These are phyloP conservation scores for Odobenus rosmarus DNA, from an alignment of 2,113 vertebrate species.

Conservation along the genomic window DNA sequence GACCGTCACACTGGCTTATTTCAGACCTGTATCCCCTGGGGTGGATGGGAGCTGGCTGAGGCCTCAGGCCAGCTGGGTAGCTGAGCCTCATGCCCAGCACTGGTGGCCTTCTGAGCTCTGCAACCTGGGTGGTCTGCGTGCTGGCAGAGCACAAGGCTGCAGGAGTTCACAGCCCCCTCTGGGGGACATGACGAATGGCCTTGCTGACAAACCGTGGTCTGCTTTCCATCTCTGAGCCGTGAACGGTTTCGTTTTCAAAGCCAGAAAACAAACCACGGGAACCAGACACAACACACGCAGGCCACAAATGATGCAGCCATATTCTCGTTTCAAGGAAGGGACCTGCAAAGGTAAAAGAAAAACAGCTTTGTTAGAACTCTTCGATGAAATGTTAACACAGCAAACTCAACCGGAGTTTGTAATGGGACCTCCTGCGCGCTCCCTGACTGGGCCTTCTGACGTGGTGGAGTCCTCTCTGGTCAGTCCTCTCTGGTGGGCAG, in stretches of 20 bases:
- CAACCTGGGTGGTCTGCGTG: constrained; percentile 71
- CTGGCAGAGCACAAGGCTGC: constrained; percentile 65
- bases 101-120: constrained; percentile 23
- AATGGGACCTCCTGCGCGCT: not conserved
- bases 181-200: constrained; percentile 78
- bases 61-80: constrained; percentile 36
- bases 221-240: constrained; percentile 78
- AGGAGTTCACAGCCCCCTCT: constrained; percentile 78
- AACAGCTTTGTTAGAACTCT: constrained; percentile 58
- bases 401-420: not conserved
- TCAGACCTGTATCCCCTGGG: constrained; percentile 4
- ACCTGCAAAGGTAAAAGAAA: constrained; percentile 71
- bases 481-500: not conserved
- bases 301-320: constrained; percentile 71
- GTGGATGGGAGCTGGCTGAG: not conserved
- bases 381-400: constrained; percentile 56
- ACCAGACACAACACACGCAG: constrained; percentile 75
- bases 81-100: not conserved
- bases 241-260: constrained; percentile 81
- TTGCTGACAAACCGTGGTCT: constrained; percentile 79
- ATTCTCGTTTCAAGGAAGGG: constrained; percentile 63
- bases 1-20: not conserved
- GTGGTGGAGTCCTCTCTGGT: not conserved
- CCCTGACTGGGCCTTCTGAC: not conserved
- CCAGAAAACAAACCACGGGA: constrained; percentile 78